Evolutionary conservation across 2,888 invertebrate genomes (phyloP).

Genomic region (Micoletzkya japonica): DNA sequence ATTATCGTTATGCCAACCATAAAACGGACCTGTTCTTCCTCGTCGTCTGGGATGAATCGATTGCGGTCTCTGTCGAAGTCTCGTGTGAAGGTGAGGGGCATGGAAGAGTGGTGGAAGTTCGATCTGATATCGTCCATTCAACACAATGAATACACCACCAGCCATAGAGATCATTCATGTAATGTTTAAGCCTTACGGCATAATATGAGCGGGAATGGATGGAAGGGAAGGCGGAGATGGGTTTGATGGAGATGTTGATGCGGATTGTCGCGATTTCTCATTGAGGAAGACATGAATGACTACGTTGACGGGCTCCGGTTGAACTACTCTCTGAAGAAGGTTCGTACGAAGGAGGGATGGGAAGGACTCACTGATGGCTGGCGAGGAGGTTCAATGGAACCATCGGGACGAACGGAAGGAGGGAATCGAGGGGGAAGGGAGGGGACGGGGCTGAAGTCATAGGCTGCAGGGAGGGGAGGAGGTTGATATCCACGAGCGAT

Average conservation of each 20-base stretch:
- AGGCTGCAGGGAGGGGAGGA: conserved; percentile 11
- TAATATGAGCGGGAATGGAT: neutral
- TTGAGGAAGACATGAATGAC: conserved; percentile 28
- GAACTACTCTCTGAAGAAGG: no score
- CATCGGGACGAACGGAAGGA: neutral
- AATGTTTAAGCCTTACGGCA: neutral
- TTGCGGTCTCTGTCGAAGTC: conserved; percentile 23
- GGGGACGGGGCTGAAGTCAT: neutral
- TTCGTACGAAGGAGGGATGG: no score
- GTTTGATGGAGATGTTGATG: neutral
- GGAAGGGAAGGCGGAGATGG: neutral
- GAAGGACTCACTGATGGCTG: no score
- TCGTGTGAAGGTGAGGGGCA: conserved; percentile 26
- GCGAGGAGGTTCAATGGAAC: no score
- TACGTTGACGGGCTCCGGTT: conserved; percentile 18
- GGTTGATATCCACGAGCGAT: conserved; percentile 18
- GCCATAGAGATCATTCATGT: no score
- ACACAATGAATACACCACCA: neutral
- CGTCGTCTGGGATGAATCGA: conserved; percentile 22
- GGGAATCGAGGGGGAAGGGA: neutral
- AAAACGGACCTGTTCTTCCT: neutral
- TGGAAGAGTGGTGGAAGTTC: conserved; percentile 21
- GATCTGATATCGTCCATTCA: conserved; percentile 5
- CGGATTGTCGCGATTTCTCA: neutral
- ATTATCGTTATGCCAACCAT: neutral